Base-by-base conservation (phyloP, 2,888 invertebrate genomes). In the Andrena bicolor region DNA sequence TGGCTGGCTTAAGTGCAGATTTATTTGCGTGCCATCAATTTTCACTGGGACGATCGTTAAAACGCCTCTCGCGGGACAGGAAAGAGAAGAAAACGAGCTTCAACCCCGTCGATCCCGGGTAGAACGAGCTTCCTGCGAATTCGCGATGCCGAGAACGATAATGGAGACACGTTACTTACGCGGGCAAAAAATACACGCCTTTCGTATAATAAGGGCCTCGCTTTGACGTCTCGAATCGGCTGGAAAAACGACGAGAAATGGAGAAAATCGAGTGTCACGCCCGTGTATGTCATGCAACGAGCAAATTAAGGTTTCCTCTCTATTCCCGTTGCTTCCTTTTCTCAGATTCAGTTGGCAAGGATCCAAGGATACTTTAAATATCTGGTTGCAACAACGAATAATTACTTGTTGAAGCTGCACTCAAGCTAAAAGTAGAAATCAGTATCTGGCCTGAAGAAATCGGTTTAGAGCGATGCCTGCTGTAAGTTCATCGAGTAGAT, bases 91-190 rank as follows among this genome's bases (percentile, higher is more conserved):
- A 48, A 41, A 64, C 4, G 49, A 26, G 10, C 63, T 48, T 63
- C 68, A 63, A 68, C 63, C 76, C 76, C 26, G 76, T 26, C 8
- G 23, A 26, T 72, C 16, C 26, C 32, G 23, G 16, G 23, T n/a
- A 26, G 26, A 32, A 20, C 53, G 53, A 1, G 53, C 68, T 68
- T 78, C 78, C 76, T 79, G 78, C 56, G 69, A 79, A 79, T 79
- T 79, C 76, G 78, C 76, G 78, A 79, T 79, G 68, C 63, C 78
- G 78, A 69, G 76, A 64, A 76, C 78, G 78, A 79, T 79, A 76
- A 79, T 79, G 63, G 68, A 56, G 78, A 79, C 78, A 76, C 78
- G 76, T 76, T 76, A 69, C 53, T 76, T 69, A 49, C 53, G n/a
- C n/a, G 10, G n/a, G 30, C 61, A 74, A 76, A 78, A 79, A 76